Evolutionary conservation across 2,113 vertebrate species (phyloP).

Genomic region (Octodon degus): DNA sequence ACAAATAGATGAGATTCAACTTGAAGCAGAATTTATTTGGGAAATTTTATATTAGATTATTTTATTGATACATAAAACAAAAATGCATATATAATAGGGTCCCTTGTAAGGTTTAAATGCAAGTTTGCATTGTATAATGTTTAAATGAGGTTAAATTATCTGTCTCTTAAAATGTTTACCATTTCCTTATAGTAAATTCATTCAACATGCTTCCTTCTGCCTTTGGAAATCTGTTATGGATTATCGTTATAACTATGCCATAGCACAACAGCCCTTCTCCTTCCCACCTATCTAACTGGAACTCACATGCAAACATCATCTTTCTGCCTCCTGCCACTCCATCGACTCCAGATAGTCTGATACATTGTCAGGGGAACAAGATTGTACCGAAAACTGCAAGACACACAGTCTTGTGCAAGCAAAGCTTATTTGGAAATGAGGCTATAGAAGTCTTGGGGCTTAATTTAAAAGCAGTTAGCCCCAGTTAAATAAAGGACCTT

Average conservation of each 20-base stretch:
- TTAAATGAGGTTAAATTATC: background rate
- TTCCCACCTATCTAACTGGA: background rate
- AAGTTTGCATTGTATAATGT: background rate
- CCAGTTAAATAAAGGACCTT: background rate
- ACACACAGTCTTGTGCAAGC: background rate
- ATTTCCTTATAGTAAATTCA: background rate
- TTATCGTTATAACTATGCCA: background rate
- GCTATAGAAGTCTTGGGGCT: background rate
- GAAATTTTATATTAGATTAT: background rate
- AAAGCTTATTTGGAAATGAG: background rate
- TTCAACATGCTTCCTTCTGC: background rate
- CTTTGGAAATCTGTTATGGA: background rate
- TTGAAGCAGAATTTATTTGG: background rate
- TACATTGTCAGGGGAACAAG: background rate
- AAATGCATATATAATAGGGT: background rate
- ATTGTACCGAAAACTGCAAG: background rate
- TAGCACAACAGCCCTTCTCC: background rate
- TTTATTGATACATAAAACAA: background rate
- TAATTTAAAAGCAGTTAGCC: background rate
- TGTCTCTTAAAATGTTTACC: background rate
- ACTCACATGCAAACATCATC: background rate
- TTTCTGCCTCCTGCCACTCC: background rate
- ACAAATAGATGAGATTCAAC: background rate
- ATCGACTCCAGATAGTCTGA: background rate
- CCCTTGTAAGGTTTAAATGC: background rate